Evolutionary conservation across 1,140 invertebrate genomes (phyloP), one percentile per base, ranked within the genome.

Genomic region (Aethina tumida): DNA sequence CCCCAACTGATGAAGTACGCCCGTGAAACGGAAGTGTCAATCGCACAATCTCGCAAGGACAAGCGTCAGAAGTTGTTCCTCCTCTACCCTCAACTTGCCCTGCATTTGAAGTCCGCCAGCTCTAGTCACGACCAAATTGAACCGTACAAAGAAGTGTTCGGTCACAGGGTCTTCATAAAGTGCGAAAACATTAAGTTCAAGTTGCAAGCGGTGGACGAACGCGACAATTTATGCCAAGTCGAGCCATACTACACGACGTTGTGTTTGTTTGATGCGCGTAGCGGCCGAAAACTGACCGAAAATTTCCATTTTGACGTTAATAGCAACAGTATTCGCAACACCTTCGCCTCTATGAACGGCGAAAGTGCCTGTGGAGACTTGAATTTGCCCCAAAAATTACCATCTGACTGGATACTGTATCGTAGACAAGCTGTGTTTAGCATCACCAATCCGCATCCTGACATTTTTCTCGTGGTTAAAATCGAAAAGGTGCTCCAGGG

Each of bases 231-330:
- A 12, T 80, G 77, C 53, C 89, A 92, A 70, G 84, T 95, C 18
- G 92, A 96, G 55, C 92, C 92, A 2, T 96, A 96, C 62, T 84
- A 88, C 51, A 83, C 90, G 3, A 77, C 79, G 6, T 66, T 96
- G 27, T 77, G 85, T 29, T 59, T 97, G 4, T 96, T 85, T 61
- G 91, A 96, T 71, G 80, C 81, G 2, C 79, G 79, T 55, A 75
- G 79, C 43, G 84, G 83, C 8, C 75, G 77, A 51, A 95, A 95
- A 66, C 67, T 96, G 13, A 87, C 86, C 1, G 92, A 96, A 63
- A 91, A 92, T 62, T 96, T 95, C 65, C 79, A 91, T 60, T 89
- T 93, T 58, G 85, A 94, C 62, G 66, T 93, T 1, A 94, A 94
- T 64, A 74, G 84, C 43, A 62, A 71, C 2, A 65, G 67, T 43